Percentiles rank a stretch among this genome's conserved stretches.
phyloP scores from a whole-genome alignment of 2,113 vertebrate species.

The Gobius niger region DNA sequence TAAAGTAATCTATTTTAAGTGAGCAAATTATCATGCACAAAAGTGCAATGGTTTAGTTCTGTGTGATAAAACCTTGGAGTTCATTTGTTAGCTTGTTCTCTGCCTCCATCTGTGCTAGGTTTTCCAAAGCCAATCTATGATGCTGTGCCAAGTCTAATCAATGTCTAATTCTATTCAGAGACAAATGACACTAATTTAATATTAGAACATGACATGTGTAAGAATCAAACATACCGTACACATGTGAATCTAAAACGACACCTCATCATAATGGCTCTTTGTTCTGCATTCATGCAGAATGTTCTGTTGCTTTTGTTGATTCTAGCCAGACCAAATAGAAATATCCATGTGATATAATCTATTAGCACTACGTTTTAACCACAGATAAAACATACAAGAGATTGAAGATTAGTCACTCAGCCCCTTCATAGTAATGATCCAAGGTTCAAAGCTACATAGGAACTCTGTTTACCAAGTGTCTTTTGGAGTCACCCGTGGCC shows the following conservation, averaged over 20 bases:
- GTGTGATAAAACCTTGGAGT: neutral
- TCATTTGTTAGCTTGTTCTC: slow-evolving; percentile 15
- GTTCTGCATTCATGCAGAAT: neutral
- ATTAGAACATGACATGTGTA: neutral
- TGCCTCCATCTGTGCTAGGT: slow-evolving; percentile 25
- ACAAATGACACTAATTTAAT: neutral
- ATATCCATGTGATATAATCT: no score
- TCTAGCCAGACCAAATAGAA: neutral
- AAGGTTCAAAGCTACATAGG: no score
- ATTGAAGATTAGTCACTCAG: no score
- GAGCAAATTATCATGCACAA: slow-evolving; percentile 1
- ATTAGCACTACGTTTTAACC: no score
- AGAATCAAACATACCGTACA: neutral
- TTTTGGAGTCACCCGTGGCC: no score
- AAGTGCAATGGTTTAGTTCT: slow-evolving; percentile 2
- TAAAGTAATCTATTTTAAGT: neutral
- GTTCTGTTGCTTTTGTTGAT: neutral
- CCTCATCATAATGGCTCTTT: neutral
- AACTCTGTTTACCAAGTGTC: no score
- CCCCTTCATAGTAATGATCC: no score
- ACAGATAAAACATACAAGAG: no score
- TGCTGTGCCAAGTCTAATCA: slow-evolving; percentile 16
- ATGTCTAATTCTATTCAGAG: neutral
- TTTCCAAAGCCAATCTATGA: slow-evolving; percentile 5
- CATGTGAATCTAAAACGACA: neutral